phyloP scores from a whole-genome alignment of 2,113 vertebrate species.

The Gnathonemus longibarbis region DNA sequence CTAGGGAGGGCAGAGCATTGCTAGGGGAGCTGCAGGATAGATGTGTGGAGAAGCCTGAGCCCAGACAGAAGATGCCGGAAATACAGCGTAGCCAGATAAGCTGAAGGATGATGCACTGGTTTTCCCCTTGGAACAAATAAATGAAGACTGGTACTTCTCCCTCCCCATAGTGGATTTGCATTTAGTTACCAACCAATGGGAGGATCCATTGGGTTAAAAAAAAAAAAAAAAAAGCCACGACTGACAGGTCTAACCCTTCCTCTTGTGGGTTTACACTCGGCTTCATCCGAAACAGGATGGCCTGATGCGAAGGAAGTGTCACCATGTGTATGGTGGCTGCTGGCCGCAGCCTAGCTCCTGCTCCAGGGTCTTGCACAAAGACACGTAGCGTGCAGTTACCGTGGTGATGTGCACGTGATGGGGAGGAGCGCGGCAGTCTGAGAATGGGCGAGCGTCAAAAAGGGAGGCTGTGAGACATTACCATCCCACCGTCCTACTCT shows the following conservation, averaged over 20 bases:
- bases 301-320: not conserved
- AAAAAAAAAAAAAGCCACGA: not conserved
- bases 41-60: not conserved
- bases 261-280: not conserved
- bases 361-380: not conserved
- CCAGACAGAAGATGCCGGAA: not conserved
- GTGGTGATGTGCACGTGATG: not conserved
- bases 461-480: not conserved
- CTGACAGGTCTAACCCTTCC: not conserved
- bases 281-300: not conserved
- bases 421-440: not conserved
- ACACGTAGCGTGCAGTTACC: not conserved
- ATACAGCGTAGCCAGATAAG: not conserved
- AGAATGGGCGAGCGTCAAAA: not conserved
- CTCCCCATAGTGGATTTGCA: not conserved
- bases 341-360: not conserved
- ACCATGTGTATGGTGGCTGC: not conserved
- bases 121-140: not conserved
- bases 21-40: not conserved
- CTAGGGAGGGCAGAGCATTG: not conserved
- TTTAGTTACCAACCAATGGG: not conserved
- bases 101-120: not conserved
- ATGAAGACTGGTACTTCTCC: not conserved
- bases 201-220: not conserved
- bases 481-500: not conserved